phyloP scores from a whole-genome alignment of 2,797 vertebrate genomes.

The Ptychadena robeensis region DNA sequence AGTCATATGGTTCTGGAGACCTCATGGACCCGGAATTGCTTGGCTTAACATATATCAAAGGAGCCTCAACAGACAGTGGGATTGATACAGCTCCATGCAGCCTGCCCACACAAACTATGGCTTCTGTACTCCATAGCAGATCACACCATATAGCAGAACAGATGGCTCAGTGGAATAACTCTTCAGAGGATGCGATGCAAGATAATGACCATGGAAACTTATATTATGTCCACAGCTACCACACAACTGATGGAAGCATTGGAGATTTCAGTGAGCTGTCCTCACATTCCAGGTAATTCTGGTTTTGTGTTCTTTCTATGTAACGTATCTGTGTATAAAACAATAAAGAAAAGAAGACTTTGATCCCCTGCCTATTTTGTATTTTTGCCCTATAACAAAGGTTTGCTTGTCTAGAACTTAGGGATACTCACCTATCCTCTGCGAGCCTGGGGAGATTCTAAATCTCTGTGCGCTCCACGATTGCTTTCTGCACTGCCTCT shows the following conservation, averaged over 20 bases:
- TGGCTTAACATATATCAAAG: constrained; percentile 92
- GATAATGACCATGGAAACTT: constrained; percentile 84
- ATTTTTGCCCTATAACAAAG: too few species aligned
- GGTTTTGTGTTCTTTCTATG: background rate
- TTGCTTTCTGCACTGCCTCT: too few species aligned
- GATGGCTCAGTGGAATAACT: constrained; percentile 77
- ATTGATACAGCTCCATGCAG: constrained; percentile 93
- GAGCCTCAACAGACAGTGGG: constrained; percentile 93
- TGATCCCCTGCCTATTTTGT: too few species aligned
- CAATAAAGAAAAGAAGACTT: too few species aligned
- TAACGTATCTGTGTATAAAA: too few species aligned
- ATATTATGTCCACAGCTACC: constrained; percentile 82
- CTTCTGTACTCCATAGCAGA: constrained; percentile 74
- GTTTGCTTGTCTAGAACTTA: too few species aligned
- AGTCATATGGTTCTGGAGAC: constrained; percentile 93
- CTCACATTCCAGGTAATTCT: constrained; percentile 89
- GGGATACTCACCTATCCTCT: too few species aligned
- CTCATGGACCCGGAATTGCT: constrained; percentile 92
- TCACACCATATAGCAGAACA: constrained; percentile 74
- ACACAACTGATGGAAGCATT: constrained; percentile 82
- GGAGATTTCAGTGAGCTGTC: constrained; percentile 92
- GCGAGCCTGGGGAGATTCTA: too few species aligned
- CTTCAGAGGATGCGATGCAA: constrained; percentile 72
- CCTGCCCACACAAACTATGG: constrained; percentile 74
- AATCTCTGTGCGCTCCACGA: too few species aligned